Conservation (phyloP, 2,113 vertebrate species). For the Macaca nemestrina region DNA sequence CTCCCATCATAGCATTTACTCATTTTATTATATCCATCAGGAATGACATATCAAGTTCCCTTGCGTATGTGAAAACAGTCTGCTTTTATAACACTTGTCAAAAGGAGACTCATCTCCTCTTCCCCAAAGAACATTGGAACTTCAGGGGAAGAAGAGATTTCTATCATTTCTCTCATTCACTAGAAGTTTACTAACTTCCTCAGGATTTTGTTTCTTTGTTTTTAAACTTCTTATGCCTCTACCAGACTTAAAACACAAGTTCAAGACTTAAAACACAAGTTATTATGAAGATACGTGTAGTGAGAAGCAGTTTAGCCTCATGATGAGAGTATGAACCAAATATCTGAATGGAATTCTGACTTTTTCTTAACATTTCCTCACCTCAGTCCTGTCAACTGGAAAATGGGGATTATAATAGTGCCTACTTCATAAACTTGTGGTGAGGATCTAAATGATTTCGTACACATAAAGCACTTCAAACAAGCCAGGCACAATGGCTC, state of each 20-base stretch:
- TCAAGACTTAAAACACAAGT: not conserved
- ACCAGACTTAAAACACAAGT: not conserved
- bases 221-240: not conserved
- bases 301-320: not conserved
- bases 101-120: not conserved
- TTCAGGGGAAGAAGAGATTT: too few species aligned
- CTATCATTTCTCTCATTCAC: not conserved
- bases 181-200: not conserved
- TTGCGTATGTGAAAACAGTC: not conserved
- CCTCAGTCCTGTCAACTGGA: not conserved
- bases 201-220: not conserved
- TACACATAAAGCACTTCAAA: not conserved
- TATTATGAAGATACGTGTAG: not conserved
- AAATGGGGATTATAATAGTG: not conserved
- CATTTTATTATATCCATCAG: not conserved
- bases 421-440: not conserved
- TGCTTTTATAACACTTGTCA: slow-evolving; percentile 7
- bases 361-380: not conserved
- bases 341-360: not conserved
- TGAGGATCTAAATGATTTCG: slow-evolving; percentile 12
- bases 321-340: not conserved
- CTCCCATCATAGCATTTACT: not conserved
- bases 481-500: not conserved
- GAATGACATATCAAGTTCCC: not conserved
- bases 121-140: not conserved